phyloP scores from a whole-genome alignment of 2,888 invertebrate species.

The Platycnemis pennipes region DNA sequence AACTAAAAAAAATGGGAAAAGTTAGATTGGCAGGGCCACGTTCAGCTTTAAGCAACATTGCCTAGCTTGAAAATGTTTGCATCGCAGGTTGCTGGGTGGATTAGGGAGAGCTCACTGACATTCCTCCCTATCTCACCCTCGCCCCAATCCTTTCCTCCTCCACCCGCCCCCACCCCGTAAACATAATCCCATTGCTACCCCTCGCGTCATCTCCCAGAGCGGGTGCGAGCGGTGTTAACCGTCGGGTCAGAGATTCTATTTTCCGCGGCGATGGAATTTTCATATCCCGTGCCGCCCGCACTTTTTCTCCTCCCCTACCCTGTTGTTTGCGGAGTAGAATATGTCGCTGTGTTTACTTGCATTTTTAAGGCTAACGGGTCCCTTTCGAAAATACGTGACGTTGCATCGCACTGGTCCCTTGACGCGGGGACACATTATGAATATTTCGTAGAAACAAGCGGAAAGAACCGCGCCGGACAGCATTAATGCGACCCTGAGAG shows the following conservation, averaged over 20 bases:
- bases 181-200: neutral
- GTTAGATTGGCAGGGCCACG: no score
- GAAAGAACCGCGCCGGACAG: neutral
- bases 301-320: neutral
- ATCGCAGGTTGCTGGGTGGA: neutral
- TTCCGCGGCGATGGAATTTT: conserved; percentile 20
- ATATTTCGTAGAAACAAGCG: neutral
- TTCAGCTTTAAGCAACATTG: no score
- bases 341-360: neutral
- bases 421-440: neutral
- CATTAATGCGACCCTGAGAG: neutral
- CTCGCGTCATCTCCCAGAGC: neutral
- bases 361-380: neutral
- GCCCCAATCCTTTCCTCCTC: neutral
- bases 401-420: neutral
- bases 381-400: neutral
- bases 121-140: neutral
- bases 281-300: neutral
- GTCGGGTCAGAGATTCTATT: neutral
- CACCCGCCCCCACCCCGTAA: neutral
- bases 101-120: neutral
- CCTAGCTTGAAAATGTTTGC: no score
- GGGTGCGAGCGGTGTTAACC: neutral
- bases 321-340: neutral
- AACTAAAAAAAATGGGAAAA: no score